phyloP scores from a whole-genome alignment of 1,140 invertebrate species.

The Trissolcus basalis region DNA sequence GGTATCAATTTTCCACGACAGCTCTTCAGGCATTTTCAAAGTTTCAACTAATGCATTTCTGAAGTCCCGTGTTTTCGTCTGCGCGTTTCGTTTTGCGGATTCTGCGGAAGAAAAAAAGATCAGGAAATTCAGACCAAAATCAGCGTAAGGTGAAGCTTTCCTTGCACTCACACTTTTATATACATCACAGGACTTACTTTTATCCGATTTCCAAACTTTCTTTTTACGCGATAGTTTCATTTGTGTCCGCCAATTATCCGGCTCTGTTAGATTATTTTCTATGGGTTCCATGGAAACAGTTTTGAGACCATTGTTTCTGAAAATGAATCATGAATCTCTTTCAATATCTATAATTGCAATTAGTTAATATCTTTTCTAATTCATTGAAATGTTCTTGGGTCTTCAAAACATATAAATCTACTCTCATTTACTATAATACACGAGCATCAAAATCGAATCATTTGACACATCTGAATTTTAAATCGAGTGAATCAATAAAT shows the following conservation, averaged over 20 bases:
- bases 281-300: background rate
- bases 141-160: constrained; percentile 6
- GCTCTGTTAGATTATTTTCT: constrained; percentile 5
- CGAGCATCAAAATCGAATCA: too few species aligned
- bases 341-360: too few species aligned
- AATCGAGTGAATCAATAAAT: too few species aligned
- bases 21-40: constrained; percentile 26
- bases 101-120: constrained; percentile 21
- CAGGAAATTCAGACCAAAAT: constrained; percentile 13
- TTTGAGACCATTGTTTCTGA: background rate
- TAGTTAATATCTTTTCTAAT: too few species aligned
- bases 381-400: too few species aligned
- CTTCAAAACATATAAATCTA: too few species aligned
- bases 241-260: constrained; percentile 20
- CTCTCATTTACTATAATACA: too few species aligned
- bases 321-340: too few species aligned
- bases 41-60: constrained; percentile 37
- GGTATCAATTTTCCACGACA: constrained; percentile 15
- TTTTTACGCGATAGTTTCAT: constrained; percentile 14
- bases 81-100: constrained; percentile 20
- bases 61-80: constrained; percentile 10
- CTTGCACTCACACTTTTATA: constrained; percentile 4
- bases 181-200: constrained; percentile 27
- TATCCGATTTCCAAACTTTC: constrained; percentile 44
- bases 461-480: too few species aligned